Evolutionary conservation across 1,140 invertebrate species (phyloP).

Genomic region (Arion vulgaris): DNA sequence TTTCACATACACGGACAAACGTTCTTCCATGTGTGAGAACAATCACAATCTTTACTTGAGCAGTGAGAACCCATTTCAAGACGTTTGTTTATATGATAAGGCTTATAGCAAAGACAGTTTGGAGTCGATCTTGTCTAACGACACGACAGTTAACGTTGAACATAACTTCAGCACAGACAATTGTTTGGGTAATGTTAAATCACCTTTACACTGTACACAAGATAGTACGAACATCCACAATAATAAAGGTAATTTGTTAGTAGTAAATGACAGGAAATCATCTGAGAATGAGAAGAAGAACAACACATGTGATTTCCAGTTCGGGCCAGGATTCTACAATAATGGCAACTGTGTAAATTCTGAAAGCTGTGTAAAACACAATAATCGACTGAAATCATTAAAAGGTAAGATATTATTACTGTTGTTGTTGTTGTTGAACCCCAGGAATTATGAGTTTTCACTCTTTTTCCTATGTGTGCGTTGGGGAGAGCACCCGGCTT

Average conservation of each 20-base stretch:
- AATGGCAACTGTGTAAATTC: background rate
- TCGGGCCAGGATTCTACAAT: background rate
- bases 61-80: background rate
- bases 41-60: slow-evolving; percentile 12
- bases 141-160: background rate
- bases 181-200: background rate
- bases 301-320: background rate
- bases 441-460: no score
- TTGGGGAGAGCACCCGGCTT: no score
- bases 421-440: no score
- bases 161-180: background rate
- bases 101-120: slow-evolving; percentile 12
- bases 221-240: background rate
- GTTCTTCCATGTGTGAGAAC: background rate
- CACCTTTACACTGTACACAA: background rate
- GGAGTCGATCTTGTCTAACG: background rate
- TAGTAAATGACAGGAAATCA: no score
- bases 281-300: background rate
- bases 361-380: background rate
- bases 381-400: background rate
- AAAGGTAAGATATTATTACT: background rate
- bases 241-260: background rate
- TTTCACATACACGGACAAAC: background rate
- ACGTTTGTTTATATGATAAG: background rate
- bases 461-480: no score